A percentile compares a stretch with the other conserved stretches of the same genome.
Conservation (phyloP, 2,797 vertebrate genomes). For the Lithobates pipiens region DNA sequence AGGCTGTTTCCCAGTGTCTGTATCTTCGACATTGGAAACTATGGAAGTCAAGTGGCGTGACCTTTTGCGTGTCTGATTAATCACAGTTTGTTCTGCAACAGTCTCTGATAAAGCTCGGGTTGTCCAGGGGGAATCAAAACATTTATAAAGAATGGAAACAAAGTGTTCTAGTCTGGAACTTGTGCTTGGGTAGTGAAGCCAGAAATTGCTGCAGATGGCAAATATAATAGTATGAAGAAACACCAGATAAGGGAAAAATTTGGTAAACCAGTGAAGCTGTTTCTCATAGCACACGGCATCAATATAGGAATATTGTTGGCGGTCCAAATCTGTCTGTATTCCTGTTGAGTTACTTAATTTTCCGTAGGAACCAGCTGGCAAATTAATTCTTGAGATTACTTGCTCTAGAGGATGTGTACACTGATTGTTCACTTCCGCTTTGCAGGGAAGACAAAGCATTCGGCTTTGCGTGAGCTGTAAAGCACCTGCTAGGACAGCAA, state of each 20-base stretch:
- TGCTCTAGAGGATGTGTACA: conserved; percentile 80
- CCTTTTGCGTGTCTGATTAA: conserved; percentile 72
- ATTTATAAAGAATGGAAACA: conserved; percentile 82
- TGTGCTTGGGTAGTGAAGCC: conserved; percentile 84
- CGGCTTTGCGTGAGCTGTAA: conserved; percentile 83
- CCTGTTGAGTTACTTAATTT: conserved; percentile 66
- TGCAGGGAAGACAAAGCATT: conserved; percentile 83
- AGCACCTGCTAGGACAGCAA: conserved; percentile 80
- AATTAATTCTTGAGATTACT: conserved; percentile 70
- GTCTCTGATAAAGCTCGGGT: conserved; percentile 82
- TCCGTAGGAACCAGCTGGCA: conserved; percentile 63
- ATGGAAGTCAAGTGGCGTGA: conserved; percentile 71
- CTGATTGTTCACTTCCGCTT: conserved; percentile 78
- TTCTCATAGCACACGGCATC: conserved; percentile 83
- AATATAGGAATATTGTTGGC: conserved; percentile 83
- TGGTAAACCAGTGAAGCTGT: conserved; percentile 83
- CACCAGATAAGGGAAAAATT: conserved; percentile 84
- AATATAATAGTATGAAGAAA: conserved; percentile 83
- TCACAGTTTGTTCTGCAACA: conserved; percentile 77
- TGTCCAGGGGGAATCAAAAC: conserved; percentile 84
- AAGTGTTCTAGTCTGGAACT: conserved; percentile 83
- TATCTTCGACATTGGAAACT: conserved; percentile 71
- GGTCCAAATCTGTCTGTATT: conserved; percentile 79
- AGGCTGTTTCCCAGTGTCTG: conserved; percentile 72
- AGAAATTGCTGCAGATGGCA: conserved; percentile 84